Evolutionary conservation across 1,140 invertebrate genomes (phyloP), one percentile per base, ranked within the genome.

Genomic region (Eupristina koningsbergeri): DNA sequence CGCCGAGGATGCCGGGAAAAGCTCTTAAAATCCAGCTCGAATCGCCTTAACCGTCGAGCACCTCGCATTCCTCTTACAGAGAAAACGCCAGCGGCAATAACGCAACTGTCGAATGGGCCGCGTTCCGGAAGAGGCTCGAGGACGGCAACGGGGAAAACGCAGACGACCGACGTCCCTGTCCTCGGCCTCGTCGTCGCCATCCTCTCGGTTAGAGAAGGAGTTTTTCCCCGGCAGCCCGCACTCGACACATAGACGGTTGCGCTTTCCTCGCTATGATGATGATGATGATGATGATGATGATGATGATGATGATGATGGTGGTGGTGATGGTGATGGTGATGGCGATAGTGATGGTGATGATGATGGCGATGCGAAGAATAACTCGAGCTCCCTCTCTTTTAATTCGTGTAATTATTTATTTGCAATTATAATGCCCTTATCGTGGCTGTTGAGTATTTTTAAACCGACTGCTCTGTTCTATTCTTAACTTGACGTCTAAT

Each of bases 1-100:
- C 67, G 67, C 67, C 36, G 41, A 0, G 7, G n/a, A n/a, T n/a
- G 67, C 39, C 67, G 22, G 67, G 67, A 71, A 36, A 47, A 76
- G 74, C 74, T 76, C 53, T 76, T 50, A 77, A 77, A 77, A 77
- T 77, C 53, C 75, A 77, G 67, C 36, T 71, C 36, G 67, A 71
- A 41, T 71, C 36, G 67, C 67, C 67, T 71, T 71, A 71, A 71
- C 22, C 67, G 67, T 26, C 73, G 26, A 13, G 15, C 26, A 22
- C 50, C 45, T 50, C 50, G 26, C 41, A 74, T 50, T 74, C 45
- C n/a, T 45, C 29, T 41, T 47, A 74, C 45, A 74, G n/a, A 74
- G 26, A 71, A 41, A 71, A 41, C 67, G 36, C 67, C 36, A 36
- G 36, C 36, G 67, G 73, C 73, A 74, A 76, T 53, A 76, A 61